Evolutionary conservation across 1,140 invertebrate species (phyloP).

Genomic region (Tetragnatha versicolor): DNA sequence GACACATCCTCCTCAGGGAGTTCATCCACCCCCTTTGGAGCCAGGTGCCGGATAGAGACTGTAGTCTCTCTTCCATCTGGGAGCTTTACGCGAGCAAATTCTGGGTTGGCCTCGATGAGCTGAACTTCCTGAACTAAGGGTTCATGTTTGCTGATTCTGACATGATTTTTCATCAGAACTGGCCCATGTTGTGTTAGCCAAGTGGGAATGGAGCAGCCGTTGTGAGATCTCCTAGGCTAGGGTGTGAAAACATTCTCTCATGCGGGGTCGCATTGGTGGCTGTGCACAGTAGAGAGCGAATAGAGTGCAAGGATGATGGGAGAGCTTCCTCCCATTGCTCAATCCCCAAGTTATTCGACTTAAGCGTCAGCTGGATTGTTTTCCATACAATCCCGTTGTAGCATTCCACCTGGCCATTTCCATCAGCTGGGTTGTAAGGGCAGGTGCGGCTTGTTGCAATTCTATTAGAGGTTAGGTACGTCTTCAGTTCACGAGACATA

Average conservation of each 20-base stretch:
- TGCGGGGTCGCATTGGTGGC: conserved; percentile 53
- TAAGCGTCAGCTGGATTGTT: conserved; percentile 47
- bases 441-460: conserved; percentile 54
- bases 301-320: conserved; percentile 1
- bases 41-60: conserved; percentile 8
- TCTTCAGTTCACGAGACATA: conserved; percentile 57
- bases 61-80: conserved; percentile 15
- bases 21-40: background rate
- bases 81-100: conserved; percentile 1
- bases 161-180: conserved; percentile 2
- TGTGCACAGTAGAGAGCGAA: conserved; percentile 47
- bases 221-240: conserved; percentile 6
- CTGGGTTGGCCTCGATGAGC: background rate
- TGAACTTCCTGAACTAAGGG: conserved; percentile 8
- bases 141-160: background rate
- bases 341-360: conserved; percentile 10
- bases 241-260: conserved; percentile 11
- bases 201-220: background rate
- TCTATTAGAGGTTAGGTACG: conserved; percentile 26
- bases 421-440: conserved; percentile 51
- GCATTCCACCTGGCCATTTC: conserved; percentile 54
- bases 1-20: background rate
- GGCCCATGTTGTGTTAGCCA: conserved; percentile 7
- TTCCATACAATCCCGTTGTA: conserved; percentile 58
- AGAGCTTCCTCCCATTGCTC: conserved; percentile 28